These are phyloP conservation scores for Mesopsocus fuscifrons DNA, from an alignment of 2,888 invertebrate genomes.

Conservation along the genomic window DNA sequence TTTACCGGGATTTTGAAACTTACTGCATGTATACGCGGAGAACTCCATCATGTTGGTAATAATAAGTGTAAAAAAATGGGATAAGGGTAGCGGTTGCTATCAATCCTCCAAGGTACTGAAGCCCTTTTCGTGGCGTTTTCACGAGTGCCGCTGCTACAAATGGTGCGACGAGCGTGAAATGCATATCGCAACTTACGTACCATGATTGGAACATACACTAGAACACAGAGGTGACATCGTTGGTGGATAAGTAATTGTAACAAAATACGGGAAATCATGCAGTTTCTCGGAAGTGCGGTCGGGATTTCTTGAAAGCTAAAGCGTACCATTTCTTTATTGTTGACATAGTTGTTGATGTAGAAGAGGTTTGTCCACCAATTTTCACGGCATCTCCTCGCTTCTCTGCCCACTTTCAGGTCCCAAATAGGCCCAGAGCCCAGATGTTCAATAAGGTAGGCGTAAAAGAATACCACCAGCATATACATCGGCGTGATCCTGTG, in stretches of 20 bases:
- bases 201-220: conserved; percentile 25
- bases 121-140: conserved; percentile 10
- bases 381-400: conserved; percentile 14
- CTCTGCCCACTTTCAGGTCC: conserved; percentile 14
- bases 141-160: conserved; percentile 10
- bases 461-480: conserved; percentile 17
- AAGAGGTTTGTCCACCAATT: conserved; percentile 20
- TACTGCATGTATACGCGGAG: conserved; percentile 16
- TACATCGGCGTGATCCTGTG: conserved; percentile 19
- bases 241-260: neutral
- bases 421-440: conserved; percentile 18
- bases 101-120: neutral
- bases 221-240: conserved; percentile 10
- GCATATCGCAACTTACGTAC: conserved; percentile 24
- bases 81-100: neutral
- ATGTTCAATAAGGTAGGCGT: conserved; percentile 15
- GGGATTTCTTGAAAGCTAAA: too few species aligned
- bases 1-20: too few species aligned
- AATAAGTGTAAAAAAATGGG: conserved; percentile 13
- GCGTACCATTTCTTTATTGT: conserved; percentile 16
- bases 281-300: too few species aligned
- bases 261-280: neutral
- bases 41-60: conserved; percentile 15
- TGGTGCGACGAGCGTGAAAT: conserved; percentile 20
- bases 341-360: conserved; percentile 20